Conservation (phyloP, 2,888 invertebrate genomes). For the Anagyrus pseudococci region DNA sequence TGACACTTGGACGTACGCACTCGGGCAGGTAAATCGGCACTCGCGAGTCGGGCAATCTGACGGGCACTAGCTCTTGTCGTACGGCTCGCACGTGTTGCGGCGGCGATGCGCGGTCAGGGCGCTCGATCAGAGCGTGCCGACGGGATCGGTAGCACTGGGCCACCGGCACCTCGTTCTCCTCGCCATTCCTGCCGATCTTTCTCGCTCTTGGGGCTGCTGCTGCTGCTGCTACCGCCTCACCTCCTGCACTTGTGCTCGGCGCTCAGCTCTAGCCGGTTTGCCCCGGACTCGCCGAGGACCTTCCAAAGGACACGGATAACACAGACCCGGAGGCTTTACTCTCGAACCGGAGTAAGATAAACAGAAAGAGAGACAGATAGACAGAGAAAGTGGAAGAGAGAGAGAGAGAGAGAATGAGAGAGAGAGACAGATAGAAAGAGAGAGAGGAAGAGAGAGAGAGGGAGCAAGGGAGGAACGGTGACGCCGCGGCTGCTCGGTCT, state of each 20-base stretch:
- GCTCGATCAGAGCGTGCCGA: too few species aligned
- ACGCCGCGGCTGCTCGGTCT: conserved; percentile 8
- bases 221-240: background rate
- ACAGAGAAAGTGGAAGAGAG: too few species aligned
- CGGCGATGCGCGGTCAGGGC: conserved; percentile 41
- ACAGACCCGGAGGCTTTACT: too few species aligned
- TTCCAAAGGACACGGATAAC: too few species aligned
- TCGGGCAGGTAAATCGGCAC: background rate
- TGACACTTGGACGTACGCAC: background rate
- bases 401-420: too few species aligned
- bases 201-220: background rate
- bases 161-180: too few species aligned
- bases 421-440: too few species aligned
- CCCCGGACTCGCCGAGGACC: conserved; percentile 1
- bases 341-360: too few species aligned
- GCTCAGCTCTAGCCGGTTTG: background rate
- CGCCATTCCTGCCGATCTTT: conserved; percentile 33
- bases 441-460: too few species aligned
- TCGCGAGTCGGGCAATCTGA: background rate
- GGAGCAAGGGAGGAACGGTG: background rate
- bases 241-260: background rate
- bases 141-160: too few species aligned
- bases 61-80: too few species aligned
- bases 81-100: background rate
- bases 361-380: too few species aligned